phyloP scores from a whole-genome alignment of 37 sponge, comb jelly and placozoan genomes.

The Amphimedon queenslandica region DNA sequence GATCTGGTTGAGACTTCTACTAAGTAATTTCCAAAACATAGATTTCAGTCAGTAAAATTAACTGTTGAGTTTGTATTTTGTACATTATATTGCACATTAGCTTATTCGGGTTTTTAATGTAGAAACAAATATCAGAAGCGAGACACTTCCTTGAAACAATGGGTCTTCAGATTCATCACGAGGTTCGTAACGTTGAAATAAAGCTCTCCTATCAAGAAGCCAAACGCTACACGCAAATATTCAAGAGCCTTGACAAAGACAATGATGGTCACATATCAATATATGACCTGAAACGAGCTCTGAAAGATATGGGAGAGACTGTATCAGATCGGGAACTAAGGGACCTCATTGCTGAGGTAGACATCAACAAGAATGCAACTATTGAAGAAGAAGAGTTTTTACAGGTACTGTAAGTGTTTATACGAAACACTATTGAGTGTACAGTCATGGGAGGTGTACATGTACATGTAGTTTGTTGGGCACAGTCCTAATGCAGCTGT shows the following conservation, averaged over 20 bases:
- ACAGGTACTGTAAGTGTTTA: conserved; percentile 68
- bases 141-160: conserved; percentile 67
- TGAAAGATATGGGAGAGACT: conserved; percentile 69
- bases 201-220: conserved; percentile 76
- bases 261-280: conserved; percentile 90
- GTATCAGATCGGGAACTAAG: conserved; percentile 81
- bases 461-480: too few species aligned
- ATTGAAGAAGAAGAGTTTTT: conserved; percentile 98
- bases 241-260: conserved; percentile 79
- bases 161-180: conserved; percentile 64
- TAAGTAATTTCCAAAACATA: too few species aligned
- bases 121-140: conserved; percentile 69
- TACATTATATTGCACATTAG: not conserved
- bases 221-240: conserved; percentile 58
- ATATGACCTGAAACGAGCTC: conserved; percentile 68
- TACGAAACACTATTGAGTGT: too few species aligned
- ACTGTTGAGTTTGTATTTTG: not conserved
- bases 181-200: conserved; percentile 66
- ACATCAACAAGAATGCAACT: conserved; percentile 91
- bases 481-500: too few species aligned
- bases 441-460: too few species aligned
- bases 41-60: too few species aligned
- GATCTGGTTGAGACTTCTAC: too few species aligned
- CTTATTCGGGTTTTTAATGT: not conserved
- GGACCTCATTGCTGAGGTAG: conserved; percentile 93